A percentile compares a stretch with the other conserved stretches of the same genome.
Conservation (phyloP, 1,140 invertebrate genomes). For the Saccostrea cuccullata region DNA sequence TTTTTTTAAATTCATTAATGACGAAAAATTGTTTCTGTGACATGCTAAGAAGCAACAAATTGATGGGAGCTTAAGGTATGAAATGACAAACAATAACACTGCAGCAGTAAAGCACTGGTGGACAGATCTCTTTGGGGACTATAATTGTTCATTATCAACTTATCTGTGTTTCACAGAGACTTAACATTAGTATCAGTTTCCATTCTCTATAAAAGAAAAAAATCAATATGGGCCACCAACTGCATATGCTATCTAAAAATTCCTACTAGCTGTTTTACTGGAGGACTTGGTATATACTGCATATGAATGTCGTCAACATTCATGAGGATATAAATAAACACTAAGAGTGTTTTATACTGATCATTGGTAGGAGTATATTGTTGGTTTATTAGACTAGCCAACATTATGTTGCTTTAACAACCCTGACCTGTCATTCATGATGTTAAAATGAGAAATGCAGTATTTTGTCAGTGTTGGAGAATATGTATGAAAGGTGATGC, state of each 20-base stretch:
- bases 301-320: not conserved
- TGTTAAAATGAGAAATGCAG: not conserved
- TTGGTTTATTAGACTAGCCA: not conserved
- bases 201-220: slow-evolving; percentile 5
- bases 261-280: not conserved
- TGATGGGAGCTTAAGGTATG: not conserved
- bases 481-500: not conserved
- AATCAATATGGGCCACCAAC: not conserved
- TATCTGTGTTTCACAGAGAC: not conserved
- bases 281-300: not conserved
- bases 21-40: no score
- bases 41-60: no score
- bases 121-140: not conserved
- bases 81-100: not conserved
- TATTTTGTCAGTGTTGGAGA: not conserved
- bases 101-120: not conserved
- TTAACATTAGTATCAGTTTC: slow-evolving; percentile 13
- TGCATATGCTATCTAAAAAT: not conserved
- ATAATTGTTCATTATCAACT: slow-evolving; percentile 26
- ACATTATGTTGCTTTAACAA: not conserved
- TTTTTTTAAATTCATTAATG: no score
- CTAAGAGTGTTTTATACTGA: not conserved
- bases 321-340: not conserved
- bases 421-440: not conserved
- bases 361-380: not conserved